Evolutionary conservation across 2,113 vertebrate species (phyloP).

Genomic region (Oncorhynchus clarkii): DNA sequence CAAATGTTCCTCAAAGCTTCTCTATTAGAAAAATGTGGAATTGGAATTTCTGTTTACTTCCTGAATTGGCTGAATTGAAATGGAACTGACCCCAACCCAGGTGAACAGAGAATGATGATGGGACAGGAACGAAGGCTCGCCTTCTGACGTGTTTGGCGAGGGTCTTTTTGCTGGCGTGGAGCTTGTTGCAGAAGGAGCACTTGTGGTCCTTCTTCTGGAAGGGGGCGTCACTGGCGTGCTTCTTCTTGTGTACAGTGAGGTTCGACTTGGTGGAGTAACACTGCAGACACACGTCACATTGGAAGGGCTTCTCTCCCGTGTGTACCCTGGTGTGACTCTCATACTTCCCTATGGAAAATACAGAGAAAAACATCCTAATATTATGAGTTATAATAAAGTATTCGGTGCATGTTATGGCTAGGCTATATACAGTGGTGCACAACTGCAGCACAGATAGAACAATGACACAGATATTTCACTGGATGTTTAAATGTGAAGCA

Average conservation of each 20-base stretch:
- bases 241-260: conserved; percentile 94
- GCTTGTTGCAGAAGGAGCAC: conserved; percentile 92
- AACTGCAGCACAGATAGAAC: too few species aligned
- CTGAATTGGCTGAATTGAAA: too few species aligned
- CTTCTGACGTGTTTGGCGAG: conserved; percentile 90
- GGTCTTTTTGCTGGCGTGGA: conserved; percentile 96
- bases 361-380: neutral
- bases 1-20: too few species aligned
- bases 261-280: conserved; percentile 98
- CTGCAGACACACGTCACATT: conserved; percentile 95
- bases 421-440: too few species aligned
- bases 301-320: conserved; percentile 96
- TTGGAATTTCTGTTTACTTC: too few species aligned
- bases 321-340: conserved; percentile 96
- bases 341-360: conserved; percentile 83
- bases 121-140: conserved; percentile 64
- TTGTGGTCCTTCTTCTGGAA: conserved; percentile 95
- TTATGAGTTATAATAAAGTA: neutral
- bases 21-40: too few species aligned
- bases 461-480: too few species aligned
- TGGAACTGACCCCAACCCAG: too few species aligned
- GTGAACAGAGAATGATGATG: neutral
- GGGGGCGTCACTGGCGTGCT: conserved; percentile 82
- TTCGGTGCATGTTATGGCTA: too few species aligned
- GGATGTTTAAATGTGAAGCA: too few species aligned